Base-by-base conservation (phyloP, 2,113 vertebrate species). In the Pachypanchax playfairii region DNA sequence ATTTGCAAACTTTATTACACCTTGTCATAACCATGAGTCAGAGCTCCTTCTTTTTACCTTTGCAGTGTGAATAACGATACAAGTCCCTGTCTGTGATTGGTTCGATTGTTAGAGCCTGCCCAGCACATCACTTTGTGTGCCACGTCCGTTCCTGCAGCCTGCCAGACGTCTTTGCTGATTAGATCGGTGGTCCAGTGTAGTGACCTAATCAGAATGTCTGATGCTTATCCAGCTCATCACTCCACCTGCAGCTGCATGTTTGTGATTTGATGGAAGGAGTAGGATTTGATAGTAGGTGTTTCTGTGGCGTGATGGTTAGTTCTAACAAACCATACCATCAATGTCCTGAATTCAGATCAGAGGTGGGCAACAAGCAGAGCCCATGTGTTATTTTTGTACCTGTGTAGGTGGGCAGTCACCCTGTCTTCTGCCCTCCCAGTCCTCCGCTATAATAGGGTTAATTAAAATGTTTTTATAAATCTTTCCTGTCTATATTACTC, bases 171-270 rank as follows among this genome's bases (percentile, higher is more conserved):
- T 50, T 50, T 29, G n/a, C 17, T 50, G 48, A 50, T 50, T 50
- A 50, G 26, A 50, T 50, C 26, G 26, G 26, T 20, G 17, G 26
- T 13, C 48, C 48, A 8, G 48, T 50, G 17, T 18, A n/a, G 48
- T 50, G 48, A 50, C 48, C 48, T n/a, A 50, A 29, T n/a, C 48
- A 31, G 38, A n/a, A 41, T 41, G 38, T 41, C 38, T 6, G 38
- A 41, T 17, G 26, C 17, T 50, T 50, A 50, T 50, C 48, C 29
- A 15, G 9, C 25, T 29, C 28, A 13, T 31, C 9, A 17, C 38
- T 41, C 38, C 17, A 41, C 38, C 38, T 41, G 38, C 36, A 33
- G 31, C 31, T 11, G 31, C 8, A 33, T 13, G 36, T 14, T 15
- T 49, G 47, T 49, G 47, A 26, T 49, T 49, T 49, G 47, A 29